Evolutionary conservation across 2,113 vertebrate genomes (phyloP), one percentile per base, ranked within the genome.

Genomic region (Sinocyclocheilus grahami): DNA sequence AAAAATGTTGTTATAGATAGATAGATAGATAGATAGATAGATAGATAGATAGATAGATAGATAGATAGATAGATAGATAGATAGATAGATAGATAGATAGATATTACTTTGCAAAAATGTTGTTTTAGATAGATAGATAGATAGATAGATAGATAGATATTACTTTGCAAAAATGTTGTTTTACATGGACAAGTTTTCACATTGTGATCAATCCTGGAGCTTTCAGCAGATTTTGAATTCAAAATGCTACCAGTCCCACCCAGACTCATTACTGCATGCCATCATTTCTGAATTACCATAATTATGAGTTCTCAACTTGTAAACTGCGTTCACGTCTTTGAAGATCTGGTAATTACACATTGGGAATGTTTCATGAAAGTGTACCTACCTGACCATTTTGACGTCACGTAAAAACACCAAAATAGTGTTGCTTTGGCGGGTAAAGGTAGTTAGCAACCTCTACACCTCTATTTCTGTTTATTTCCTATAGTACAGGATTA

Each of bases 231-330:
- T 65, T 65, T 27, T 71, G 30, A 37, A 37, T 37, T 71, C 67
- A 37, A 9, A 71, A 71, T 37, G 20, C 30, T 33, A n/a, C 30
- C 30, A 33, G 30, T 33, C 67, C 67, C 27, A 71, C 30, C 37
- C 67, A 71, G 7, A 71, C 30, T 71, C 30, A 71, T 71, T 71
- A 71, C 9, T 37, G 67, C 14, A 71, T 37, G 67, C 27, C 12
- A 0, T 71, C 30, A 71, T 71, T 71, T 37, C 67, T 33, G 27
- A 71, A 71, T 71, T 71, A 18, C 67, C 27, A 3, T 71, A 71
- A 71, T 71, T 71, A 71, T 71, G 30, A 37, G 67, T 37, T 37
- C 67, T 71, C 67, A 69, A 9, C 67, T 69, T 20, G 67, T 69
- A 69, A 69, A 69, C 67, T 37, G 27, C 30, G 13, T 18, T 69